Evolutionary conservation across 2,797 vertebrate species (phyloP).

Genomic region (Buphagus erythrorhynchus): DNA sequence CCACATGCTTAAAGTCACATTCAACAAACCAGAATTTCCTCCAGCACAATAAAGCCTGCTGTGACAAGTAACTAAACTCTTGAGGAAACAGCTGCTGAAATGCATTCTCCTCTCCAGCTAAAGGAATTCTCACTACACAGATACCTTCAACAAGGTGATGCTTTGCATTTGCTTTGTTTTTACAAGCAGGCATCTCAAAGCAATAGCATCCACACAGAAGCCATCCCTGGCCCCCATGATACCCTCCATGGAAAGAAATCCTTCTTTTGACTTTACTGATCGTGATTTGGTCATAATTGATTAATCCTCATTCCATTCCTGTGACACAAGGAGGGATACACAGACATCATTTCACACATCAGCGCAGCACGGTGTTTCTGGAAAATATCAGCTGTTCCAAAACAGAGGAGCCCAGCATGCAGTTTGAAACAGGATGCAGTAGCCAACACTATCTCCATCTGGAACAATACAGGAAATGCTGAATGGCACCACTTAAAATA

Average conservation of each 20-base stretch:
- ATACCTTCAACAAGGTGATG: not conserved
- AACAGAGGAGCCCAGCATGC: not conserved
- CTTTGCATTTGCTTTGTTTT: not conserved
- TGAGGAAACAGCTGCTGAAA: not conserved
- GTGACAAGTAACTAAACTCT: not conserved
- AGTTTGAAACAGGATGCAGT: slow-evolving; percentile 5
- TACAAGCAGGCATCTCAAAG: not conserved
- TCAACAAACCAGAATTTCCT: not conserved
- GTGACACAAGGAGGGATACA: not conserved
- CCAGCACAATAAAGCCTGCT: not conserved
- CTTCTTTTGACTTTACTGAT: not conserved
- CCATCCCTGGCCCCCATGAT: not conserved
- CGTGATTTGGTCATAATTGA: not conserved
- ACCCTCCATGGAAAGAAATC: not conserved
- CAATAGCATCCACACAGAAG: not conserved
- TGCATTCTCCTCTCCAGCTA: not conserved
- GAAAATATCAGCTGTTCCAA: slow-evolving; percentile 29
- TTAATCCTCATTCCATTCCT: slow-evolving; percentile 39
- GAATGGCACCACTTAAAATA: slow-evolving; percentile 44
- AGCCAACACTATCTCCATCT: not conserved
- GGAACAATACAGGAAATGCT: slow-evolving; percentile 48
- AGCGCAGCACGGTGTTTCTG: not conserved
- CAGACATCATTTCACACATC: not conserved
- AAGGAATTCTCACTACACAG: not conserved
- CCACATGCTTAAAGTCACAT: not conserved